Base-by-base conservation (phyloP, 1,140 invertebrate genomes). In the Camponotus pennsylvanicus region DNA sequence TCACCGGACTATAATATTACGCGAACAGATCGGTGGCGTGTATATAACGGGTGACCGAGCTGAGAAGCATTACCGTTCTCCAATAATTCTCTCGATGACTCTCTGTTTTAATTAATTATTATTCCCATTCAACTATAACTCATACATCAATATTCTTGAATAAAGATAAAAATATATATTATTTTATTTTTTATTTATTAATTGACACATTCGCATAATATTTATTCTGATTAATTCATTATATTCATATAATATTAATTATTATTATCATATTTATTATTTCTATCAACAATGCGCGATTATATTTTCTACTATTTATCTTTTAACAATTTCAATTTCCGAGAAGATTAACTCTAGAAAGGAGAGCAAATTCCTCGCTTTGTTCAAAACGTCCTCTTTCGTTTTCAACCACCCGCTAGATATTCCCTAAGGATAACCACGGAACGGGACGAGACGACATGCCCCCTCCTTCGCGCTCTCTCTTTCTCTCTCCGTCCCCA, bases 1-100 rank as follows among this genome's bases (percentile, higher is more conserved):
- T 92, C 92, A 92, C 91, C 90, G 91, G 89, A 92, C 92, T 92
- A 92, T 91, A 92, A 92, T 92, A 92, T 92, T 92, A 86, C 92
- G 90, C 90, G 89, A 91, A 91, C 92, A 87, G 90, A 89, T 91
- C 86, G 88, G 77, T 61, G 78, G 64, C 64, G 49, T 52, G 61
- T 90, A 88, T 91, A 45, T 45, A 92, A 89, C 91, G 92, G 91
- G 92, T 92, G 91, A 73, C n/a, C 59, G 45, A 49, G 9, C 15
- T 32, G 37, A 76, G 79, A 70, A 21, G n/a, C n/a, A 32, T 4
- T 21, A 42, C 34, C n/a, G 11, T 27, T 18, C 18, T 7, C 18
- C 7, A 18, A 0, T n/a, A 11, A 21, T 37, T 7, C 3, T 61
- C 3, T 9, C 15, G 18, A 37, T 76, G 52, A 66, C 40, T 13